Evolutionary conservation across 1,140 invertebrate species (phyloP).

Genomic region (Drosophila punjabiensis): DNA sequence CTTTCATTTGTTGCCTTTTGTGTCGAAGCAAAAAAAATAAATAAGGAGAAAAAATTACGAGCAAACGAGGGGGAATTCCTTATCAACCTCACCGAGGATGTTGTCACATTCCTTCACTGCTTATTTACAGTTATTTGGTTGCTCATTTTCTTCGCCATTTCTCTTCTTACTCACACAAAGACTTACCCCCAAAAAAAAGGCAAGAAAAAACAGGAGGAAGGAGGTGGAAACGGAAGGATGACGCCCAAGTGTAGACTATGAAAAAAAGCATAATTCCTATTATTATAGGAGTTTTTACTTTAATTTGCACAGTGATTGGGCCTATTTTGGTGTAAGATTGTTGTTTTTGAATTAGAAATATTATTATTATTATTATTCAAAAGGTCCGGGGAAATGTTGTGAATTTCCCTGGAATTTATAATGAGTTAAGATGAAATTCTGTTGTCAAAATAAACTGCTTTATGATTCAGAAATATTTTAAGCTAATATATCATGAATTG

Average conservation of each 20-base stretch:
- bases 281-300: constrained; percentile 43
- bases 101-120: constrained; percentile 67
- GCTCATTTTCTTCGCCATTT: constrained; percentile 42
- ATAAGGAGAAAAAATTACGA: constrained; percentile 12
- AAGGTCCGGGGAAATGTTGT: background rate
- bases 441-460: background rate
- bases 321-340: background rate
- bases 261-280: constrained; percentile 57
- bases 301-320: constrained; percentile 27
- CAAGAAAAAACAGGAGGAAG: constrained; percentile 6
- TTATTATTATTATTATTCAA: constrained; percentile 4
- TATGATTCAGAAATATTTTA: background rate
- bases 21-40: constrained; percentile 8
- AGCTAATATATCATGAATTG: background rate
- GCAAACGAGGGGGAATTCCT: constrained; percentile 36
- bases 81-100: constrained; percentile 46
- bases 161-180: constrained; percentile 21
- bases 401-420: background rate
- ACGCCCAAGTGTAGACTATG: constrained; percentile 37
- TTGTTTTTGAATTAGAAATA: background rate
- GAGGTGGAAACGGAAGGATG: constrained; percentile 29
- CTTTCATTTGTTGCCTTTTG: constrained; percentile 74
- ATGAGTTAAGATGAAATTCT: background rate
- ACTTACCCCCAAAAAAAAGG: constrained; percentile 3
- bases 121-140: constrained; percentile 80